Evolutionary conservation across 2,888 invertebrate genomes (phyloP).

Genomic region (Pollenia angustigena): DNA sequence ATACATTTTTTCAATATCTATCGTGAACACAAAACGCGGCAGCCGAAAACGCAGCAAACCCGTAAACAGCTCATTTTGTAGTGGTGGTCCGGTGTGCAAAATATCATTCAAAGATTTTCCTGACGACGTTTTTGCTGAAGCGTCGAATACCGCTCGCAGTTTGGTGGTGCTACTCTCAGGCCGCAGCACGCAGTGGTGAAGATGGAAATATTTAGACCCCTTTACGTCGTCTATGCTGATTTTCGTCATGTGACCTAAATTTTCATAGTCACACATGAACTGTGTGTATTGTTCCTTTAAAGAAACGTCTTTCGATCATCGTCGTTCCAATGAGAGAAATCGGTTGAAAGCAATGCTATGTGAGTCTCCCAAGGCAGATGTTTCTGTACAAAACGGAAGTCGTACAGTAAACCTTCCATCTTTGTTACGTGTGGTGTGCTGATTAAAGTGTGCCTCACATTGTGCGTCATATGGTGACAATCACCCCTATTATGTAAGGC

Average conservation of each 20-base stretch:
- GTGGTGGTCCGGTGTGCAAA: neutral
- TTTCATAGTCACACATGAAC: too few relatives aligned
- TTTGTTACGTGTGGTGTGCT: constrained; percentile 1
- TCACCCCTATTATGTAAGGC: too few relatives aligned
- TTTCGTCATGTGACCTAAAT: too few relatives aligned
- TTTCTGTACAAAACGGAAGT: constrained; percentile 9
- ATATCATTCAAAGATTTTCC: neutral
- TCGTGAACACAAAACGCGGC: neutral
- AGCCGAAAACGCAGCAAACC: neutral
- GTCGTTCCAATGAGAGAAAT: neutral
- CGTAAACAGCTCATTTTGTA: neutral
- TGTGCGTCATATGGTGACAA: too few relatives aligned
- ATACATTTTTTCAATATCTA: neutral
- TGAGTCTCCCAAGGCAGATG: neutral
- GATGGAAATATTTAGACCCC: too few relatives aligned
- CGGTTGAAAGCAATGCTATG: constrained; percentile 5
- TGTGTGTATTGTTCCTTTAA: too few relatives aligned
- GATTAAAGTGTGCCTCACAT: too few relatives aligned
- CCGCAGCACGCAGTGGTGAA: too few relatives aligned
- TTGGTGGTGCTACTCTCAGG: too few relatives aligned
- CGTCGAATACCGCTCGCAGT: neutral
- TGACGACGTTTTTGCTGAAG: neutral
- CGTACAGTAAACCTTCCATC: neutral
- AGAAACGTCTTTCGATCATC: neutral
- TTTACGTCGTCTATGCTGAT: too few relatives aligned